phyloP scores from a whole-genome alignment of 2,113 vertebrate genomes.

The Sinosuthora webbiana region DNA sequence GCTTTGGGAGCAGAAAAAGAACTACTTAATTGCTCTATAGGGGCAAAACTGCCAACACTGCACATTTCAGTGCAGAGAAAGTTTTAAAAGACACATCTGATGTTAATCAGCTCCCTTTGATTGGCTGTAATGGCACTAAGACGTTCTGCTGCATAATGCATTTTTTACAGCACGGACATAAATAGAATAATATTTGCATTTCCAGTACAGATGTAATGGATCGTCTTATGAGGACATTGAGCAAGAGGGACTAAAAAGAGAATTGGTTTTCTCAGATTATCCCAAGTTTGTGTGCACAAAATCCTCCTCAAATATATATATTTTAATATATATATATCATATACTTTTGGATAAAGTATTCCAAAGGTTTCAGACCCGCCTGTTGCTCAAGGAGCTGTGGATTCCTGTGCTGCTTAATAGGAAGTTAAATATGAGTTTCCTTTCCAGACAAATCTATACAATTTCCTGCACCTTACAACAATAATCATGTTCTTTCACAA shows the following conservation, averaged over 20 bases:
- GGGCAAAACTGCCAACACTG: not conserved
- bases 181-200: not conserved
- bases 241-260: slow-evolving; percentile 67
- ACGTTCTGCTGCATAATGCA: not conserved
- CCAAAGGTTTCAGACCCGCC: slow-evolving; percentile 75
- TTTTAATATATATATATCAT: not conserved
- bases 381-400: slow-evolving; percentile 81
- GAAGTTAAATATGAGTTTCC: slow-evolving; percentile 57
- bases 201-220: slow-evolving; percentile 81
- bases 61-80: not conserved
- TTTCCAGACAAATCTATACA: not conserved
- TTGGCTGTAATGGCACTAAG: not conserved
- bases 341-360: slow-evolving; percentile 73
- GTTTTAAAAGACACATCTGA: not conserved
- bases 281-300: slow-evolving; percentile 79
- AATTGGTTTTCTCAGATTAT: slow-evolving; percentile 83
- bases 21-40: not conserved
- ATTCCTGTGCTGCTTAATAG: slow-evolving; percentile 77
- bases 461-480: not conserved
- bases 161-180: not conserved
- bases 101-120: not conserved
- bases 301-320: slow-evolving; percentile 69
- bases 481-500: not conserved
- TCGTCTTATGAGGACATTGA: slow-evolving; percentile 75
- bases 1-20: not conserved